phyloP scores from a whole-genome alignment of 2,888 invertebrate species.

The Euplagia quadripunctaria region DNA sequence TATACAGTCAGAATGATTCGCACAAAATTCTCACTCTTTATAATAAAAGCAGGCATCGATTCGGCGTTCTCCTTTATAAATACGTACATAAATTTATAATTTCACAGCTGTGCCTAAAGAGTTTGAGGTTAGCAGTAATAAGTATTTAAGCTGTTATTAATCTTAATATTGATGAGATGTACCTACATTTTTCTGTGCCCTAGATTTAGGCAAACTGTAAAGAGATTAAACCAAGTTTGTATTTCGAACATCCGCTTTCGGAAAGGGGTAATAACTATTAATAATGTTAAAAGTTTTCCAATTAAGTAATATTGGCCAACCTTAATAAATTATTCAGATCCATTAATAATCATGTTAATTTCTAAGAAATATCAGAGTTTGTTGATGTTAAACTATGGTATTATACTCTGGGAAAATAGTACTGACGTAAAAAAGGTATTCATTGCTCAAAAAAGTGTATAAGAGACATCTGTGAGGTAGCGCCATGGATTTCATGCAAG shows the following conservation, averaged over 20 bases:
- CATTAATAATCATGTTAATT: slow-evolving; percentile 6
- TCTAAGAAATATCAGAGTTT: slow-evolving; percentile 11
- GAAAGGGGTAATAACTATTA: slow-evolving; percentile 45
- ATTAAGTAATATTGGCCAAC: slow-evolving; percentile 65
- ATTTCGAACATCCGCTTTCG: slow-evolving; percentile 9
- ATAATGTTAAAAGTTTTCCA: slow-evolving; percentile 72
- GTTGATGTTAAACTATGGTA: too few relatives aligned
- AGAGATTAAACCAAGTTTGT: neutral
- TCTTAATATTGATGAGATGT: neutral
- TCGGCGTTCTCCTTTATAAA: too few relatives aligned
- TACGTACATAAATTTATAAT: too few relatives aligned
- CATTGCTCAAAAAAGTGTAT: too few relatives aligned
- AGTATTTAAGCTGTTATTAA: neutral
- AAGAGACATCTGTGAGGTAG: too few relatives aligned
- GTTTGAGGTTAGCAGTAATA: neutral
- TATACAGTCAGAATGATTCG: too few relatives aligned
- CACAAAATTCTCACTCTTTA: too few relatives aligned
- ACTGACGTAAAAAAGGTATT: too few relatives aligned
- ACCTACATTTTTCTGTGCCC: neutral
- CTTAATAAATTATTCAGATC: slow-evolving; percentile 47
- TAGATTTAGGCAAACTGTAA: neutral
- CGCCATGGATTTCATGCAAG: too few relatives aligned
- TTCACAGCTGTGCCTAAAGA: neutral
- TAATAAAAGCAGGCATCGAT: too few relatives aligned
- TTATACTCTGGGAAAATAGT: too few relatives aligned